A percentile compares a stretch with the other conserved stretches of the same genome.
phyloP scores from a whole-genome alignment of 1,140 invertebrate species.

The Apolygus lucorum region DNA sequence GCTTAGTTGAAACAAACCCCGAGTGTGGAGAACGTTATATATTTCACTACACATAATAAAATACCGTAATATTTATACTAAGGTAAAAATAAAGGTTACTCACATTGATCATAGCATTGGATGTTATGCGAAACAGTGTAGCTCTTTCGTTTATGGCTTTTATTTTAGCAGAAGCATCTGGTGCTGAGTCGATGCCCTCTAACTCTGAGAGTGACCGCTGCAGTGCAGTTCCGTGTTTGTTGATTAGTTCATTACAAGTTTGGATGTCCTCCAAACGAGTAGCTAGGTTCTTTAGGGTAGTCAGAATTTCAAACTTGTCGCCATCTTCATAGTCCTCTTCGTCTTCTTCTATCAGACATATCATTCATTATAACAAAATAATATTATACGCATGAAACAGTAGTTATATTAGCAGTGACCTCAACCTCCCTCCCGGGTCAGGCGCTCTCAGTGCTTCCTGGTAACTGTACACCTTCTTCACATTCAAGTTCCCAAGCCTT shows the following conservation, averaged over 20 bases:
- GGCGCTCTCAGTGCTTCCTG: too few species aligned
- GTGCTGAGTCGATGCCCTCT: conserved; percentile 56
- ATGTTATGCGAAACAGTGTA: conserved; percentile 86
- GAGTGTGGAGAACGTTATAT: too few species aligned
- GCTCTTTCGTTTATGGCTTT: conserved; percentile 82
- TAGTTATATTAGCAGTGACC: too few species aligned
- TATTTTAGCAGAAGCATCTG: conserved; percentile 49
- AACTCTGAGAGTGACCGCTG: conserved; percentile 78
- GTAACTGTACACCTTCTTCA: too few species aligned
- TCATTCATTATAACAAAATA: too few species aligned
- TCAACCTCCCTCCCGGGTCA: too few species aligned
- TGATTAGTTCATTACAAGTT: conserved; percentile 82
- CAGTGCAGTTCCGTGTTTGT: conserved; percentile 73
- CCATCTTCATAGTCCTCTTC: conserved; percentile 51
- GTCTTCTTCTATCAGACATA: conserved; percentile 56
- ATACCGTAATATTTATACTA: background rate
- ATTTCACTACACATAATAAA: background rate
- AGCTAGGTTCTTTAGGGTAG: conserved; percentile 51
- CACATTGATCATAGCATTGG: conserved; percentile 93
- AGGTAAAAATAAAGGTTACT: conserved; percentile 44
- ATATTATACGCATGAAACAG: background rate
- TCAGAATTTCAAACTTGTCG: conserved; percentile 41
- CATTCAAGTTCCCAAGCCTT: too few species aligned
- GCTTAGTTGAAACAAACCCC: too few species aligned
- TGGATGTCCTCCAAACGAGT: conserved; percentile 75